phyloP scores from a whole-genome alignment of 2,797 vertebrate species.

The Nyctalus aviator region DNA sequence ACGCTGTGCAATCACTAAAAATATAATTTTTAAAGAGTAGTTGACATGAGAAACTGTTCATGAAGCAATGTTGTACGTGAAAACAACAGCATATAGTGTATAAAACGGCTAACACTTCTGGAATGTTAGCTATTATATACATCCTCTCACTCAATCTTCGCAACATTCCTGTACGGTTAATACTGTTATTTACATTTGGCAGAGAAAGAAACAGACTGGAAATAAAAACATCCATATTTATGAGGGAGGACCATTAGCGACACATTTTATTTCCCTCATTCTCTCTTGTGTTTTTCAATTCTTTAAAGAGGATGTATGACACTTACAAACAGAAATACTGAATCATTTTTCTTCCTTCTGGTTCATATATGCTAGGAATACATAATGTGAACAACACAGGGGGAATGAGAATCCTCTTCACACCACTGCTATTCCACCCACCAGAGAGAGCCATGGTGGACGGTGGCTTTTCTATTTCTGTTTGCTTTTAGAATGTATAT shows the following conservation, averaged over 20 bases:
- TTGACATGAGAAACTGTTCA: background rate
- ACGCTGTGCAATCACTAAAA: conserved; percentile 42
- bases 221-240: background rate
- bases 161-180: background rate
- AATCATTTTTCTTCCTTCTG: background rate
- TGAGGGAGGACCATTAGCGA: background rate
- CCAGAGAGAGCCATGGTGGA: background rate
- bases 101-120: conserved; percentile 34
- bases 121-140: conserved; percentile 34
- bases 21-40: background rate
- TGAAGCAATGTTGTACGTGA: background rate
- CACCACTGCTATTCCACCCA: background rate
- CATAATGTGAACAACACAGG: background rate
- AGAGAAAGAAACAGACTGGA: conserved; percentile 3
- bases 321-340: background rate
- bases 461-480: background rate
- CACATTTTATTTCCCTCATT: conserved; percentile 30
- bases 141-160: background rate
- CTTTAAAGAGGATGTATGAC: background rate
- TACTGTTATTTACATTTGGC: background rate
- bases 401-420: conserved; percentile 9
- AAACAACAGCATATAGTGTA: background rate
- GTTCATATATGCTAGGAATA: background rate
- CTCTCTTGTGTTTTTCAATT: background rate
- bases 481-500: background rate